A percentile compares a stretch with the other conserved stretches of the same genome.
These are phyloP conservation scores for Bombus fervidus DNA, from an alignment of 1,140 invertebrate genomes.

Conservation along the genomic window DNA sequence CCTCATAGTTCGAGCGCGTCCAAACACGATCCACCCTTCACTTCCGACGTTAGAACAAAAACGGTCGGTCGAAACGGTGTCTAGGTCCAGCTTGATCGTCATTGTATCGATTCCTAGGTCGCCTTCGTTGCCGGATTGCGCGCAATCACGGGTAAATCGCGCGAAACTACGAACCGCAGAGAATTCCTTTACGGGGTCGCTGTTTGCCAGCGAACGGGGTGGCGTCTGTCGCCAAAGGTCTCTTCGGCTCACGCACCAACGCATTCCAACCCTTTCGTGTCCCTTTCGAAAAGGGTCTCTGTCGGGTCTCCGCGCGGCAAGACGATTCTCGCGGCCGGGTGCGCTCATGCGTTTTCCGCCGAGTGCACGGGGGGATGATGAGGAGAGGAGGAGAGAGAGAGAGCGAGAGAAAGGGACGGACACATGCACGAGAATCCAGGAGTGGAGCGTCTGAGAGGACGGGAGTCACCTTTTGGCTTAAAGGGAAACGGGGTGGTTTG, in stretches of 20 bases:
- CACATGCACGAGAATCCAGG: slow-evolving; percentile 15
- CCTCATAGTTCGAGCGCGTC: too few relatives aligned
- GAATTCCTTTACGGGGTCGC: slow-evolving; percentile 60
- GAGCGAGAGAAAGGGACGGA: background rate
- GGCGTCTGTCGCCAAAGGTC: slow-evolving; percentile 62
- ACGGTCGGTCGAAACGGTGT: background rate
- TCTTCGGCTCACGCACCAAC: slow-evolving; percentile 46
- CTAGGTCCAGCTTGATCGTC: background rate
- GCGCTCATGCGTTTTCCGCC: slow-evolving; percentile 64
- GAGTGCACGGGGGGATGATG: slow-evolving; percentile 38
- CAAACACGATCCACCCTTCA: background rate
- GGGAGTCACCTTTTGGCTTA: slow-evolving; percentile 37
- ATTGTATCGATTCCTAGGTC: slow-evolving; percentile 19
- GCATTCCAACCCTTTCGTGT: slow-evolving; percentile 55
- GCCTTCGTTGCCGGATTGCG: background rate
- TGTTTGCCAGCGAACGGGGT: slow-evolving; percentile 2
- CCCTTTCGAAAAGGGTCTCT: slow-evolving; percentile 33
- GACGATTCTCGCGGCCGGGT: slow-evolving; percentile 62
- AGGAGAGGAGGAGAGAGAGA: slow-evolving; percentile 11
- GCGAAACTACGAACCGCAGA: slow-evolving; percentile 51
- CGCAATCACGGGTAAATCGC: slow-evolving; percentile 62
- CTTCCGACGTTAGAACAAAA: background rate
- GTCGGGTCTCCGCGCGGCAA: slow-evolving; percentile 49
- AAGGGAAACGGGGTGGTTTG: background rate
- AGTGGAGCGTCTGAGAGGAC: slow-evolving; percentile 46